A percentile compares a stretch with the other conserved stretches of the same genome.
These are phyloP conservation scores for Dreissena polymorpha DNA, from an alignment of 1,140 invertebrate genomes.

Conservation along the genomic window DNA sequence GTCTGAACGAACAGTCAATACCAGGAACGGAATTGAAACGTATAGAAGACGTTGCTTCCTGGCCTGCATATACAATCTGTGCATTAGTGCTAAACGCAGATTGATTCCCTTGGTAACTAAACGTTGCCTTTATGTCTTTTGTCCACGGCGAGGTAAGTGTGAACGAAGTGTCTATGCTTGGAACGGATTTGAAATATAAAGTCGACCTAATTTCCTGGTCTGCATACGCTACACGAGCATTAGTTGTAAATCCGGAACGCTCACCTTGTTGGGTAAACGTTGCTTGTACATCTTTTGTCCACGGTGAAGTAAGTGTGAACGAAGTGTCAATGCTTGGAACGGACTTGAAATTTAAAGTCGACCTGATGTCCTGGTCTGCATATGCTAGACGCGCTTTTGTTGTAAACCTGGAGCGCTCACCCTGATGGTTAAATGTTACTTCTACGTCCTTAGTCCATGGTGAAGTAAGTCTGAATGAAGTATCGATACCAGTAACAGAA, in stretches of 20 bases:
- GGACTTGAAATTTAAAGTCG: not conserved
- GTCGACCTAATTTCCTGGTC: not conserved
- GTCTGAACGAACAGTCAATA: not conserved
- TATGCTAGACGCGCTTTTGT: no score
- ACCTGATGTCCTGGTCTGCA: not conserved
- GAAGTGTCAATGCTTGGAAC: not conserved
- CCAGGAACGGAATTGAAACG: not conserved
- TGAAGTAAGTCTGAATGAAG: no score
- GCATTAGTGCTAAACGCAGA: no score
- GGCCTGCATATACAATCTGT: no score
- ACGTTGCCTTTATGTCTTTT: not conserved
- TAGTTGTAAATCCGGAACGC: not conserved
- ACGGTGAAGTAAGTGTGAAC: not conserved
- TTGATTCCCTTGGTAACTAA: not conserved
- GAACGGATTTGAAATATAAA: not conserved
- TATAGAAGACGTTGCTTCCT: not conserved
- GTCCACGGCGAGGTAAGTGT: not conserved
- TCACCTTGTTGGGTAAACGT: not conserved
- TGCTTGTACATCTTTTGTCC: not conserved
- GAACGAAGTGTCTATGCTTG: not conserved
- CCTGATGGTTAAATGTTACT: no score
- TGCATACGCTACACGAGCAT: constrained; percentile 12
- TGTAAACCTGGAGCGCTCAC: no score
- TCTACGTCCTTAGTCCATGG: no score
- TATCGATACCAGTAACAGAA: no score